These are phyloP conservation scores for Ormia ochracea DNA, from an alignment of 2,888 invertebrate species.

Conservation along the genomic window DNA sequence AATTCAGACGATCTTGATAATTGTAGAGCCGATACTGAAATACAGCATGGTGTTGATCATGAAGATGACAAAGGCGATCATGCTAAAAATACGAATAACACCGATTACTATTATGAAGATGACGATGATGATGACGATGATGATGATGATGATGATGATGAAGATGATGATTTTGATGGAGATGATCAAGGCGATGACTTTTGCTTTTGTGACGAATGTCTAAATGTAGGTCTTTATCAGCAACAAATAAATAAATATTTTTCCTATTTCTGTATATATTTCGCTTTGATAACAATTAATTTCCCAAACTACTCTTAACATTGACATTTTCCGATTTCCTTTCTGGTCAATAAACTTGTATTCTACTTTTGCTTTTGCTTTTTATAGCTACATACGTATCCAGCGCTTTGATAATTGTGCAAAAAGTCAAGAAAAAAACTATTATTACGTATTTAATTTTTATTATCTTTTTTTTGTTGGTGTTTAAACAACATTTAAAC, in stretches of 20 bases:
- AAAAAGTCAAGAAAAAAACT: neutral
- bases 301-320: neutral
- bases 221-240: constrained; percentile 73
- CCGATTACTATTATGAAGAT: constrained; percentile 64
- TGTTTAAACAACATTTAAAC: constrained; percentile 10
- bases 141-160: constrained; percentile 62
- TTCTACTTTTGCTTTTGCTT: neutral
- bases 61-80: constrained; percentile 54
- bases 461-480: constrained; percentile 25
- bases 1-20: constrained; percentile 37
- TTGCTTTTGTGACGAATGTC: constrained; percentile 87
- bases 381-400: constrained; percentile 8
- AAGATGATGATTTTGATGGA: constrained; percentile 61
- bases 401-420: constrained; percentile 25
- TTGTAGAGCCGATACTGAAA: constrained; percentile 55
- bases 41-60: neutral
- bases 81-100: constrained; percentile 37
- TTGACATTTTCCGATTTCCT: constrained; percentile 39
- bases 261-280: neutral
- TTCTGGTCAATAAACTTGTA: constrained; percentile 20
- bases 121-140: constrained; percentile 62
- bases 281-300: constrained; percentile 25
- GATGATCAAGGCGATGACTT: constrained; percentile 80
- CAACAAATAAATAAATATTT: constrained; percentile 36
- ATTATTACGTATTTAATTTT: constrained; percentile 18